Conservation (phyloP, 1,140 invertebrate species). For the Trichomalopsis sarcophagae region DNA sequence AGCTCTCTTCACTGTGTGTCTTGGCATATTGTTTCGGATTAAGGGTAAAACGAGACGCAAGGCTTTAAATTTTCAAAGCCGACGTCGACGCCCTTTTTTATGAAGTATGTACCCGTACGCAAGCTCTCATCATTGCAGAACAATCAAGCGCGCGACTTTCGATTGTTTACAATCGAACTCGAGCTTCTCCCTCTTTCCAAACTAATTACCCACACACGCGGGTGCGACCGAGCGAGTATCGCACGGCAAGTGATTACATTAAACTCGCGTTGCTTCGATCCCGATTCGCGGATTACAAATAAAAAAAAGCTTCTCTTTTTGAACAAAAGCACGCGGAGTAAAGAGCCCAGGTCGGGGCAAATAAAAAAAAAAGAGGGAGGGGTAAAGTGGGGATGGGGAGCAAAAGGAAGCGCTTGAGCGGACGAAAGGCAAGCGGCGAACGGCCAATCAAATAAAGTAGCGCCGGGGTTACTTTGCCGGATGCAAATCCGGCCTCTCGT, state of each 20-base stretch:
- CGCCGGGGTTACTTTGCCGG: conserved; percentile 63
- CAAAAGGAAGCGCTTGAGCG: conserved; percentile 39
- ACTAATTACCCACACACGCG: too few relatives aligned
- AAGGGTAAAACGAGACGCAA: background rate
- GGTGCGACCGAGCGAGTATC: background rate
- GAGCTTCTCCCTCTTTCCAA: too few relatives aligned
- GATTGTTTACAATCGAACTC: too few relatives aligned
- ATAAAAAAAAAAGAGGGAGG: conserved; percentile 22
- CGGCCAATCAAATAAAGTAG: conserved; percentile 69
- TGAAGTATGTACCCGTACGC: background rate
- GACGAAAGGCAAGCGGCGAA: conserved; percentile 60
- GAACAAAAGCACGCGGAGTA: background rate
- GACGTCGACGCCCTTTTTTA: background rate
- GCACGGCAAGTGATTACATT: background rate
- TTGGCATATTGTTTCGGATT: background rate
- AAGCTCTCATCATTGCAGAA: too few relatives aligned
- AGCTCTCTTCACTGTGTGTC: background rate
- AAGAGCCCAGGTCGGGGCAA: background rate
- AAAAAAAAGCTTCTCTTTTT: background rate
- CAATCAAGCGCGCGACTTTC: too few relatives aligned
- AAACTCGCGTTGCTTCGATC: background rate
- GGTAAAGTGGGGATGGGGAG: background rate
- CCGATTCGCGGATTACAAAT: background rate
- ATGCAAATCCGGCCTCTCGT: conserved; percentile 61
- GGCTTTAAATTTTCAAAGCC: background rate